Evolutionary conservation across 2,888 invertebrate genomes (phyloP), one percentile per base, ranked within the genome.

Genomic region (Clistopyga incitator): DNA sequence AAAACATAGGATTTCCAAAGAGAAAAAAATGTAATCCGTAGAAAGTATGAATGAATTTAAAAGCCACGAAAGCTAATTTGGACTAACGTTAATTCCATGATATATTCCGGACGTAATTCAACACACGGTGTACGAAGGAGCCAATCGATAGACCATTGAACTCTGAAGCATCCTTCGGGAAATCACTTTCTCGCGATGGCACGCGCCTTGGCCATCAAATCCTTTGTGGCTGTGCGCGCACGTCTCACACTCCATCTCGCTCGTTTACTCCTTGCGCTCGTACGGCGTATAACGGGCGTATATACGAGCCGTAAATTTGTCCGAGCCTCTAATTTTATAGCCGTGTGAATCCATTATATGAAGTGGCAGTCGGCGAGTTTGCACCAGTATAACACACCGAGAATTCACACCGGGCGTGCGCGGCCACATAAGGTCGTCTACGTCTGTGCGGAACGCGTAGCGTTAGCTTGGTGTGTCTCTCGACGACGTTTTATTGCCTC

Each of bases 401-500:
- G n/a, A 11, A 56, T 67, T 52, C 38, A 85, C 86, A 81, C 84
- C 67, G 72, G 81, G 81, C 81, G 79, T 68, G 83, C 50, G 52
- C 56, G 79, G 68, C 82, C 79, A 76, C 82, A 83, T 83, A 85
- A 84, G 83, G 80, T 80, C 68, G 78, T 81, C 67, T 70, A 64
- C 80, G 42, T 64, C 61, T 81, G 79, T 78, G 71, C 67, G 72
- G 67, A 34, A 45, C 20, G 52, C 68, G 38, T 72, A 72, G 34
- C 75, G 42, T 61, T 38, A 78, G 82, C 87, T 88, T 85, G 64
- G 83, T 64, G 50, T 71, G 87, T 87, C 89, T 86, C 89, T 90
- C 90, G 89, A 92, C 91, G 91, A 90, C 90, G 86, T 87, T 93
- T 93, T 92, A 93, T 92, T 88, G 88, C 92, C 89, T 92, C 93